Evolutionary conservation across 2,888 invertebrate genomes (phyloP), one percentile per base, ranked within the genome.

Genomic region (Sinelater perroti): DNA sequence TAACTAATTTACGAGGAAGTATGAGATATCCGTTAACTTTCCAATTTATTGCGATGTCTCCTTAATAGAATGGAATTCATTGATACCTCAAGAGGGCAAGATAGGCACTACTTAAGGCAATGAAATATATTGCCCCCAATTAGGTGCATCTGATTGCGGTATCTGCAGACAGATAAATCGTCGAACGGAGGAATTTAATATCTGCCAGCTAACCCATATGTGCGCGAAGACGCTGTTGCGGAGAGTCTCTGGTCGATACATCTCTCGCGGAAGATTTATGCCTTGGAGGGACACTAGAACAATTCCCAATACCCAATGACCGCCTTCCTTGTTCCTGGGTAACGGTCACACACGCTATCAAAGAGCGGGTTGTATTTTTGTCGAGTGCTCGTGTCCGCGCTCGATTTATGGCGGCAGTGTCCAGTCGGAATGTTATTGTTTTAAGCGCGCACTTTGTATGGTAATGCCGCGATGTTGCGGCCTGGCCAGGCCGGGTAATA

Each of bases 341-440:
- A 52, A 46, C 35, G 56, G 45, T 45, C 52, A 45, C 51, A 51
- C 20, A 31, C 36, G 45, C 26, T 51, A 56, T 56, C 56, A 51
- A 51, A 57, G 51, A 51, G 51, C 21, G 44, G 28, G 50, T 51
- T 51, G 54, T 57, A 52, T 56, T 56, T 56, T 56, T 51, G 49
- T 56, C 24, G 56, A 40, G 45, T 24, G 33, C 46, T 58, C 58
- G 49, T 58, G 58, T 58, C 52, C 38, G 47, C 45, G 47, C 63
- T 54, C 62, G 62, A 70, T 70, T 70, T 71, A 71, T 66, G 56
- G 64, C 54, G 46, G 60, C 64, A 63, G 53, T 67, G 66, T 62
- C 62, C 70, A 61, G 59, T 60, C 53, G 69, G 70, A 70, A 70
- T 71, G 71, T 71, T 70, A 71, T 70, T 71, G 71, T 71, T 70